Base-by-base conservation (phyloP, 2,888 invertebrate species). In the Liodrosophila aerea region DNA sequence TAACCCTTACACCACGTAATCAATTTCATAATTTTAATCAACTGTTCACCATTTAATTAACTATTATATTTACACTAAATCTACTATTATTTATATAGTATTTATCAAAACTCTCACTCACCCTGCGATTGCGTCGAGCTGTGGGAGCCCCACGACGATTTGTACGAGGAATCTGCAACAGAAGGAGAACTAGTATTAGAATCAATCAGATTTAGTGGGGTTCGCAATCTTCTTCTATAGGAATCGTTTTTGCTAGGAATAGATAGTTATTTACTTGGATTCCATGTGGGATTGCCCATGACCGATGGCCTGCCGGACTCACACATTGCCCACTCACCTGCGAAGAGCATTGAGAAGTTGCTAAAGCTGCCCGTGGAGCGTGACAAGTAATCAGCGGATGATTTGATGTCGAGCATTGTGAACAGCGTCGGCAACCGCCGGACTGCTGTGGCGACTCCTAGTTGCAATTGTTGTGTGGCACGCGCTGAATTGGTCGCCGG, bases 271-370 rank as follows among this genome's bases (percentile, higher is more conserved):
- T 78, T 78, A 78, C 84, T 78, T 83, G 78, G 76, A 76, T 83
- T 78, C 84, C 83, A 77, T 59, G 77, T 76, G 80, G 73, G 64
- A 74, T 74, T 71, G 67, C 64, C 71, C 49, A 77, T 66, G 54
- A 74, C 77, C 75, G 83, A 69, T 64, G 76, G 78, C 75, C 81
- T 74, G 78, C 73, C 56, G 73, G 78, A 74, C 49, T 84, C 84
- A 73, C 83, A 83, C 84, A 81, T 64, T 65, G 75, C 73, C 77
- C 68, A 85, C 89, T 89, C 94, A 96, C 96, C 96, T 91, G 96
- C 96, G 92, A 97, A 96, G 89, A 97, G 93, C 97, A 97, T 97
- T 91, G 97, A 96, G 93, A 97, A 95, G 92, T 97, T 97, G 91
- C 96, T 95, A 91, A 97, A 96, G 71, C 96, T 95, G 89, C 96